Percentiles rank a stretch among this genome's conserved stretches.
Evolutionary conservation across 2,888 invertebrate genomes (phyloP).

Genomic region (Acrobasis repandana): DNA sequence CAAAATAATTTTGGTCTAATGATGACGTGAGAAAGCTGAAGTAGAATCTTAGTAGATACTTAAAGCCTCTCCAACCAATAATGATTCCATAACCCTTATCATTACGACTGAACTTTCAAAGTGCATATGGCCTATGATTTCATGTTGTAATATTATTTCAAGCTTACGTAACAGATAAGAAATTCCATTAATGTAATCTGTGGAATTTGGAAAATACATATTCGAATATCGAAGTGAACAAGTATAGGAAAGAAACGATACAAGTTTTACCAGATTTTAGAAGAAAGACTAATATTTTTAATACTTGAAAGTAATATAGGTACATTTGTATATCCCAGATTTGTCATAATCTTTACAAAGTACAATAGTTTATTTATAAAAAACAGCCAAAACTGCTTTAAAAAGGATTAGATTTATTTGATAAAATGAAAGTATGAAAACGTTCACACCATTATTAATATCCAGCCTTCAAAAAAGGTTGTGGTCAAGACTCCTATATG

Average conservation of each 20-base stretch:
- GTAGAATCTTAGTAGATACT: not conserved
- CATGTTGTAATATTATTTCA: conserved; percentile 23
- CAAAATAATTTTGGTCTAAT: too few species aligned
- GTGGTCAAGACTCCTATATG: too few species aligned
- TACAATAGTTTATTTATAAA: too few species aligned
- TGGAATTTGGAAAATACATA: conserved; percentile 35
- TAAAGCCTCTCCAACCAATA: not conserved
- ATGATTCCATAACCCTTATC: conserved; percentile 3
- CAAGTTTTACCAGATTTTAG: not conserved
- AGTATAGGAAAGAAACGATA: not conserved
- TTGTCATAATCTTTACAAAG: too few species aligned
- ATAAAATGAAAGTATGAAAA: too few species aligned
- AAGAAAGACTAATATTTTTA: not conserved
- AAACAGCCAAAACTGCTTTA: too few species aligned
- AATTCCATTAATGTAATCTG: conserved; percentile 26
- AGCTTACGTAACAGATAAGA: conserved; percentile 21
- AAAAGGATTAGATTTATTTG: too few species aligned
- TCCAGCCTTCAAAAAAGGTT: too few species aligned
- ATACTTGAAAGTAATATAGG: not conserved
- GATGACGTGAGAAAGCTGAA: not conserved
- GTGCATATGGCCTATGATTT: conserved; percentile 8
- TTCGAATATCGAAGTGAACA: conserved; percentile 32
- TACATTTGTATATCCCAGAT: too few species aligned
- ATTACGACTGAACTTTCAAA: conserved; percentile 14
- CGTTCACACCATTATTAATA: too few species aligned